phyloP scores from a whole-genome alignment of 2,113 vertebrate species.

The Anoura caudifer region DNA sequence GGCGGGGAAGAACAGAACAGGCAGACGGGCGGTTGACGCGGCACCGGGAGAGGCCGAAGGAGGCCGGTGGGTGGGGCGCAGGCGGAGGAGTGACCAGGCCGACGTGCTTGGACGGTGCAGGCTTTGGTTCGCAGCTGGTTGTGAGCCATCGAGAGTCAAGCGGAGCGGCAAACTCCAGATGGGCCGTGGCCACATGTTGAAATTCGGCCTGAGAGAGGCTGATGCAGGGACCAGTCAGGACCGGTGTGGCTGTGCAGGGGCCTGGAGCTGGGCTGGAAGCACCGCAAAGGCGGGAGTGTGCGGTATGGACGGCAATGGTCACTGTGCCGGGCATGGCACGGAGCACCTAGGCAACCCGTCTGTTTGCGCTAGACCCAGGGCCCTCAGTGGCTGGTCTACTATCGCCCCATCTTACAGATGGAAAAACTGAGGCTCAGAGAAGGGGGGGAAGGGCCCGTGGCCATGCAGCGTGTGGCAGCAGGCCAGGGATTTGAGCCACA shows the following conservation, averaged over 20 bases:
- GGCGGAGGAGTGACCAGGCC: neutral
- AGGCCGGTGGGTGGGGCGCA: fast-evolving
- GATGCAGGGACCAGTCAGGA: fast-evolving
- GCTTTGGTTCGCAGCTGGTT: neutral
- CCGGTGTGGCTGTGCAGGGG: neutral
- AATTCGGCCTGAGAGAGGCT: neutral
- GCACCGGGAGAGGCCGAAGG: neutral
- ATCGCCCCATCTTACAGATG: neutral
- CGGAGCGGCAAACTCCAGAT: fast-evolving
- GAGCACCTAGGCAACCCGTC: neutral
- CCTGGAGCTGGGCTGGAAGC: fast-evolving
- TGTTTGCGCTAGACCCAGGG: fast-evolving
- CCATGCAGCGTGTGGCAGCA: fast-evolving
- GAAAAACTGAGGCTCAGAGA: neutral
- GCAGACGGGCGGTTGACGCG: neutral
- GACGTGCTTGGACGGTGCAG: fast-evolving
- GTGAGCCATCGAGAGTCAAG: neutral
- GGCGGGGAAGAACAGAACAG: neutral
- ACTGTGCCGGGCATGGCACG: no score
- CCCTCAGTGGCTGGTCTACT: neutral
- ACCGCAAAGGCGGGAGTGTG: neutral
- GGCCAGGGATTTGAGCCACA: fast-evolving
- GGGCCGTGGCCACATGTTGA: fast-evolving
- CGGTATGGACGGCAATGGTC: fast-evolving
- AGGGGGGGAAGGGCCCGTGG: no score